A percentile compares a stretch with the other conserved stretches of the same genome.
These are phyloP conservation scores for Ivindomyrus marchei DNA, from an alignment of 2,113 vertebrate genomes.

Conservation along the genomic window DNA sequence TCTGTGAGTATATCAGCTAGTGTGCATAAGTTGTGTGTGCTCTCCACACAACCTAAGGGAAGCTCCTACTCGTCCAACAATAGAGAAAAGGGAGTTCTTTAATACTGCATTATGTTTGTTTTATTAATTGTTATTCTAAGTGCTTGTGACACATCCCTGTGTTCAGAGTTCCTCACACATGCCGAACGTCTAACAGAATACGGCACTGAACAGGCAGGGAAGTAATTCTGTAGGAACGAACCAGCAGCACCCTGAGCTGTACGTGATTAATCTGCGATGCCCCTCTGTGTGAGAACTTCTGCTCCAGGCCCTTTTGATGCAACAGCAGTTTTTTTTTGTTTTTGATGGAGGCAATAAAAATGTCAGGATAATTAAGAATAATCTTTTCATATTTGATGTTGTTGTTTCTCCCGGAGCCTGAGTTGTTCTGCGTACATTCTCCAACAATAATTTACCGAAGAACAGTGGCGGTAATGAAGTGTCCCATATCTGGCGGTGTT, in stretches of 20 bases:
- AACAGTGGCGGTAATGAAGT: neutral
- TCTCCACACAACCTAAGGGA: neutral
- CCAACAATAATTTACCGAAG: neutral
- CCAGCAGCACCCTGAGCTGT: neutral
- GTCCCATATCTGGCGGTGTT: neutral
- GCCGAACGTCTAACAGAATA: neutral
- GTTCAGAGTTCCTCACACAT: neutral
- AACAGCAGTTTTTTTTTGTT: neutral
- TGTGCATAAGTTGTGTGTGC: neutral
- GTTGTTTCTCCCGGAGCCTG: neutral
- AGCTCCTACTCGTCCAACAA: neutral
- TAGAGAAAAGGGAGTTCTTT: neutral
- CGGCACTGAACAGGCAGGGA: neutral
- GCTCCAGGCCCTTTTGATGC: conserved; percentile 3
- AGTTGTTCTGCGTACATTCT: neutral
- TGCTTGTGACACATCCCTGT: neutral
- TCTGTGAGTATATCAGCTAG: neutral
- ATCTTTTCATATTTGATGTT: conserved; percentile 1
- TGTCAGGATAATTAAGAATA: conserved; percentile 12
- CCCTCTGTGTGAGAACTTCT: neutral
- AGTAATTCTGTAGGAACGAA: neutral
- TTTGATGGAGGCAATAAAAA: conserved; percentile 13
- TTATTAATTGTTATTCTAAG: neutral
- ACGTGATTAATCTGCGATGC: neutral
- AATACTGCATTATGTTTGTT: neutral